Percentiles rank a stretch among this genome's conserved stretches.
phyloP scores from a whole-genome alignment of 1,140 invertebrate genomes.

The Micrasema minimum region DNA sequence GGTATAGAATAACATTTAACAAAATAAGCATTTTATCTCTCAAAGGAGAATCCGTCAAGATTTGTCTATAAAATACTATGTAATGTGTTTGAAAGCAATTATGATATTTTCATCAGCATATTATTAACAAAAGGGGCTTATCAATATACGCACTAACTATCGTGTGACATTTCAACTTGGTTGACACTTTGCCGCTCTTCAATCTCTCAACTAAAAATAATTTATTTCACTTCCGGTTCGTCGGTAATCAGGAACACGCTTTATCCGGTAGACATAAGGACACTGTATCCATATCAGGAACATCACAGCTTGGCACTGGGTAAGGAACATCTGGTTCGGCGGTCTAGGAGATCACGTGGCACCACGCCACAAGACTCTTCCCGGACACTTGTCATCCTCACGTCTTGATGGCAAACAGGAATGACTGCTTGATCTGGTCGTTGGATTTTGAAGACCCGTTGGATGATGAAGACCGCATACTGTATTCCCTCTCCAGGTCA shows the following conservation, averaged over 20 bases:
- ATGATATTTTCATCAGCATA: too few species aligned
- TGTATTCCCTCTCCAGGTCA: conserved; percentile 48
- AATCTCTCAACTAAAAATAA: not conserved
- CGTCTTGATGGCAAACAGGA: conserved; percentile 43
- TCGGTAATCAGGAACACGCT: not conserved
- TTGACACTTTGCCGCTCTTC: not conserved
- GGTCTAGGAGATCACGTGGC: conserved; percentile 7
- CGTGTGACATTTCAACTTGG: not conserved
- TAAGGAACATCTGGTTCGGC: conserved; percentile 27
- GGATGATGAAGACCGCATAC: conserved; percentile 43
- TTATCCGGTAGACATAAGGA: not conserved
- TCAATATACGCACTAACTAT: too few species aligned
- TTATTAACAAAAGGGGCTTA: too few species aligned
- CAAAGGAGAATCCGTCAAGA: too few species aligned
- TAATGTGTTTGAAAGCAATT: too few species aligned
- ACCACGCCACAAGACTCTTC: not conserved
- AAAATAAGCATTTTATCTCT: too few species aligned
- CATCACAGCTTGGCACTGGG: conserved; percentile 16
- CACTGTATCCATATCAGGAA: not conserved
- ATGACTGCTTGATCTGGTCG: conserved; percentile 24
- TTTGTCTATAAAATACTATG: too few species aligned
- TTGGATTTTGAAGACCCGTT: conserved; percentile 12
- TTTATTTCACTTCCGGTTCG: not conserved
- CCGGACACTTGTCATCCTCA: not conserved
- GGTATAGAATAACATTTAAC: too few species aligned